Percentiles rank a stretch among this genome's conserved stretches.
These are phyloP conservation scores for Sphinx pinastri DNA, from an alignment of 2,888 invertebrate genomes.

Conservation along the genomic window DNA sequence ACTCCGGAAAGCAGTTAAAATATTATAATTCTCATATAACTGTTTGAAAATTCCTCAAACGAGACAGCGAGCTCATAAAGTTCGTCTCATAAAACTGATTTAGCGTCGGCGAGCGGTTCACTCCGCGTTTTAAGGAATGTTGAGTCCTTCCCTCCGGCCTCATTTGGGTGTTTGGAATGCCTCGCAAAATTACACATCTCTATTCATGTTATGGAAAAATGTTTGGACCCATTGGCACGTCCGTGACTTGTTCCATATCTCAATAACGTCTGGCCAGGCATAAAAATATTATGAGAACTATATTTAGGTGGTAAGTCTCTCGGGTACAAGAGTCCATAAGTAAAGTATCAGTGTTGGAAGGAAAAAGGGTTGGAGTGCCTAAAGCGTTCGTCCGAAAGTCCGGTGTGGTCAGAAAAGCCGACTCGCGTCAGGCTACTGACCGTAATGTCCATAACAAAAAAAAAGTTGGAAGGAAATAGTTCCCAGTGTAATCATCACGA, in stretches of 20 bases:
- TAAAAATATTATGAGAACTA: background rate
- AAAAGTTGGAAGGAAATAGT: no score
- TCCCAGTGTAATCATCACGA: no score
- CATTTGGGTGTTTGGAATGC: constrained; percentile 23
- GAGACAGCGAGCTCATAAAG: constrained; percentile 31
- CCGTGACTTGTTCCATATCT: background rate
- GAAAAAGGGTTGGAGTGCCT: no score
- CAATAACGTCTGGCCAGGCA: background rate
- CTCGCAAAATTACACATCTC: background rate
- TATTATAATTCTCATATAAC: constrained; percentile 24
- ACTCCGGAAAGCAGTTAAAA: constrained; percentile 21
- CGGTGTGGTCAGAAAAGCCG: no score
- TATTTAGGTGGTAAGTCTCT: no score
- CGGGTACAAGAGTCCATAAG: no score
- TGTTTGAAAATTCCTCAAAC: constrained; percentile 25
- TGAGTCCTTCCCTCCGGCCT: background rate
- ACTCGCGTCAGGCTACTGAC: no score
- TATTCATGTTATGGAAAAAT: constrained; percentile 20
- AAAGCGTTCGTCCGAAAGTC: no score
- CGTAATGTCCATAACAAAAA: no score
- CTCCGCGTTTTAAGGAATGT: constrained; percentile 16
- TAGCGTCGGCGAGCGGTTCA: constrained; percentile 27
- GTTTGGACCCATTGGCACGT: constrained; percentile 11
- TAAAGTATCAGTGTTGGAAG: no score
- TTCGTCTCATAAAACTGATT: constrained; percentile 36